phyloP scores from a whole-genome alignment of 1,140 invertebrate species.

The Drosophila guanche region DNA sequence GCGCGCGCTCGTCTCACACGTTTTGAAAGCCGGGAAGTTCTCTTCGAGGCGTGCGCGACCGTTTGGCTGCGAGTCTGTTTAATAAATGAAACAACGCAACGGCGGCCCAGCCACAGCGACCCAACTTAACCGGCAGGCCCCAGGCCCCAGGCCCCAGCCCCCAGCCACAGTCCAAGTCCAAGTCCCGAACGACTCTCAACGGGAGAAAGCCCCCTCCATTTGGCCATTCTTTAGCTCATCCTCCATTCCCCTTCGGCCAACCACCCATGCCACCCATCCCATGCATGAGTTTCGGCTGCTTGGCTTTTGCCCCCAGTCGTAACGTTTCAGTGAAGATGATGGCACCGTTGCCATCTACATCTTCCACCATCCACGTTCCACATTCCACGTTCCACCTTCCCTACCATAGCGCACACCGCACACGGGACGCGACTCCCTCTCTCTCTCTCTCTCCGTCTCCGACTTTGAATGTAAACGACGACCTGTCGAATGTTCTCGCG shows the following conservation, averaged over 20 bases:
- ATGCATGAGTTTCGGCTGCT: slow-evolving; percentile 49
- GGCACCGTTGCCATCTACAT: slow-evolving; percentile 17
- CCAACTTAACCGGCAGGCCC: slow-evolving; percentile 4
- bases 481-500: slow-evolving; percentile 54
- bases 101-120: slow-evolving; percentile 9
- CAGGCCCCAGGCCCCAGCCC: background rate
- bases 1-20: background rate
- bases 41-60: slow-evolving; percentile 49
- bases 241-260: background rate
- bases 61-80: slow-evolving; percentile 60
- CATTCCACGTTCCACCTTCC: background rate
- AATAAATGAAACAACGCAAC: slow-evolving; percentile 61
- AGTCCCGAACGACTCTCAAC: slow-evolving; percentile 5
- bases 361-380: background rate
- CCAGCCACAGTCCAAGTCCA: background rate
- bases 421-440: too few species aligned
- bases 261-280: background rate
- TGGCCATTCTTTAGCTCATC: background rate
- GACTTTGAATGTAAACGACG: background rate
- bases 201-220: slow-evolving; percentile 43
- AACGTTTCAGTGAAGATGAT: slow-evolving; percentile 67
- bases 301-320: slow-evolving; percentile 67
- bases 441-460: too few species aligned
- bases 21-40: background rate
- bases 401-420: too few species aligned